These are phyloP conservation scores for Myotis davidii DNA, from an alignment of 2,113 vertebrate genomes.

Conservation along the genomic window DNA sequence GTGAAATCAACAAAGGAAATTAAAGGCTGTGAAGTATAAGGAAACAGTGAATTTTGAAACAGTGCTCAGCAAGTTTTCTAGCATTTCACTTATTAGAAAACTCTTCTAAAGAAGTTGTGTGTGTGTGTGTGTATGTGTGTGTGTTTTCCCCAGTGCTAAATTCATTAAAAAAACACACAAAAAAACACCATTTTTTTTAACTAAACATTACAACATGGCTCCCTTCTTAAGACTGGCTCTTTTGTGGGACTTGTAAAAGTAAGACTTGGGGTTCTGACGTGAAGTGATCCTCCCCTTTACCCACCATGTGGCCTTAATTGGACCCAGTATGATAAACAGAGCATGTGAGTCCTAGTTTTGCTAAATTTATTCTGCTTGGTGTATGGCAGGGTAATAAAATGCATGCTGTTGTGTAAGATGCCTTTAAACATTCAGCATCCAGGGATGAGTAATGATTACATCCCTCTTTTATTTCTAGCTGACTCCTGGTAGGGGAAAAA, in stretches of 20 bases:
- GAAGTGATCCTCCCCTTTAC: neutral
- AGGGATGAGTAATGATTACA: constrained; percentile 71
- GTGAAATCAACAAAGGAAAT: neutral
- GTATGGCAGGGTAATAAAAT: constrained; percentile 70
- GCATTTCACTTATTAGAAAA: constrained; percentile 31
- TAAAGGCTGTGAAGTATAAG: neutral
- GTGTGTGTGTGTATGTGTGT: neutral
- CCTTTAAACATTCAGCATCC: constrained; percentile 71
- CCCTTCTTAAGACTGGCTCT: neutral
- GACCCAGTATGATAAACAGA: constrained; percentile 82
- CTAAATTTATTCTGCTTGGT: constrained; percentile 59
- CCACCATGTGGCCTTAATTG: constrained; percentile 77
- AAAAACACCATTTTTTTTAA: neutral
- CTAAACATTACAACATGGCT: neutral
- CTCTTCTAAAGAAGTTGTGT: neutral
- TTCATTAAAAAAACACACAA: neutral
- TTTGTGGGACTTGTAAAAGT: constrained; percentile 23
- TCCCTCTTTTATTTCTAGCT: constrained; percentile 64
- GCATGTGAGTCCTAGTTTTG: constrained; percentile 38
- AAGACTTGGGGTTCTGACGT: neutral
- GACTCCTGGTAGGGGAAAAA: constrained; percentile 67
- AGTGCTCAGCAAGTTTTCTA: neutral
- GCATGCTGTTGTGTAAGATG: constrained; percentile 57
- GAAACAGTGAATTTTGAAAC: neutral
- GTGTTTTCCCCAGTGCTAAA: neutral